A percentile compares a stretch with the other conserved stretches of the same genome.
phyloP scores from a whole-genome alignment of 2,797 vertebrate species.

The Margarornis squamiger region DNA sequence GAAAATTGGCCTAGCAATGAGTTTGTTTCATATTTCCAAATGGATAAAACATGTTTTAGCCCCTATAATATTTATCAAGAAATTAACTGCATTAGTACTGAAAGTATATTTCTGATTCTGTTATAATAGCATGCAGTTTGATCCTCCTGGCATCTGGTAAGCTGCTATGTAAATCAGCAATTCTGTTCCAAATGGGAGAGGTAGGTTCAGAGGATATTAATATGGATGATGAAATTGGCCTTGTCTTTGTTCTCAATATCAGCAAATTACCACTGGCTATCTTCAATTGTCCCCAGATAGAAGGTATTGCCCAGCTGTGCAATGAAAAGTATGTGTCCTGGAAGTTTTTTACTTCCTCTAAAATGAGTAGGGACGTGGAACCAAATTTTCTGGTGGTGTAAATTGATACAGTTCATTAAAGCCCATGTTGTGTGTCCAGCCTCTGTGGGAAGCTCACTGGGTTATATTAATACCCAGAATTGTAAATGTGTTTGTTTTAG shows the following conservation, averaged over 20 bases:
- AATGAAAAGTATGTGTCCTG: background rate
- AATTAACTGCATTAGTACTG: constrained; percentile 21
- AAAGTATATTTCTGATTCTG: constrained; percentile 7
- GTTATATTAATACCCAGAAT: background rate
- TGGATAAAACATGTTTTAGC: constrained; percentile 8
- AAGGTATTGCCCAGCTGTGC: background rate
- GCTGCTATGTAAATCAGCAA: constrained; percentile 11
- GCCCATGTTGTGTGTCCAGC: background rate
- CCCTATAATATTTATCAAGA: constrained; percentile 19
- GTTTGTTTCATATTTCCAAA: constrained; percentile 27
- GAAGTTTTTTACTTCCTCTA: background rate
- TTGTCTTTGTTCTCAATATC: background rate
- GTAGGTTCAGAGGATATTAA: background rate
- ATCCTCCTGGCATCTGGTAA: constrained; percentile 32
- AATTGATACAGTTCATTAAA: background rate
- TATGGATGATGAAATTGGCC: background rate
- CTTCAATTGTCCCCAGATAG: background rate
- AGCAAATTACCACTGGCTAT: background rate
- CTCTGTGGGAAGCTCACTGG: background rate
- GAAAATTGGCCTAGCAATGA: constrained; percentile 2
- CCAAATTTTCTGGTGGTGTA: background rate
- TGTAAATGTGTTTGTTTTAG: background rate
- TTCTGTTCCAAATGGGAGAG: constrained; percentile 28
- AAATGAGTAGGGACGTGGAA: background rate
- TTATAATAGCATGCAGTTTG: constrained; percentile 19